A percentile compares a stretch with the other conserved stretches of the same genome.
Evolutionary conservation across 2,888 invertebrate species (phyloP).

Genomic region (Ichneumon xanthorius): DNA sequence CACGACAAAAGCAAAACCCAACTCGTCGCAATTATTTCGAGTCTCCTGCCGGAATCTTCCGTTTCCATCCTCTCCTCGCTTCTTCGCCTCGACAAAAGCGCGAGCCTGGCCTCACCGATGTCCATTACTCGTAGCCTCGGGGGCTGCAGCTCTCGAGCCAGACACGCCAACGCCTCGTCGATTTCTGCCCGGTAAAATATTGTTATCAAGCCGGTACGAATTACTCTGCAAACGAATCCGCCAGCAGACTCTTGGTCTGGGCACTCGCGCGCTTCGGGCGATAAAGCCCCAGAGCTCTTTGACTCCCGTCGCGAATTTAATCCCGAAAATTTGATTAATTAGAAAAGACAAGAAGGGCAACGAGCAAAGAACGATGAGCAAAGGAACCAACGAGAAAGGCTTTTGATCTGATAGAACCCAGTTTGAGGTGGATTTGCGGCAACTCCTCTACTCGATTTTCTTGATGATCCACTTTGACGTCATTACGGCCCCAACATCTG

Average conservation of each 20-base stretch:
- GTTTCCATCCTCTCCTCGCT: slow-evolving; percentile 29
- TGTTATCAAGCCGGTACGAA: slow-evolving; percentile 49
- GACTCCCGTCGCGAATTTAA: slow-evolving; percentile 44
- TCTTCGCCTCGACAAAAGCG: slow-evolving; percentile 49
- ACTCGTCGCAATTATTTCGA: slow-evolving; percentile 15
- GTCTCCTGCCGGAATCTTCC: slow-evolving; percentile 19
- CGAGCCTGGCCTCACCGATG: slow-evolving; percentile 45
- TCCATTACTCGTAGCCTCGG: slow-evolving; percentile 57
- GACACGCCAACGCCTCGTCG: slow-evolving; percentile 52
- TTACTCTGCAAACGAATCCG: slow-evolving; percentile 49
- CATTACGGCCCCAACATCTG: too few species aligned
- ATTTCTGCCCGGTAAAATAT: slow-evolving; percentile 55
- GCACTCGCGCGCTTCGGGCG: slow-evolving; percentile 5
- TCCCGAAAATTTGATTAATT: slow-evolving; percentile 49
- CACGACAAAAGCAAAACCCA: background rate
- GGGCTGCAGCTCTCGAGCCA: slow-evolving; percentile 30
- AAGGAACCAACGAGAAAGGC: slow-evolving; percentile 15
- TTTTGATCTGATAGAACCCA: slow-evolving; percentile 15
- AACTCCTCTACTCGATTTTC: too few species aligned
- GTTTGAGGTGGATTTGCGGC: slow-evolving; percentile 6
- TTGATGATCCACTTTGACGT: too few species aligned
- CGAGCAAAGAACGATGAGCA: slow-evolving; percentile 6
- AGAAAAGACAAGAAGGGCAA: background rate
- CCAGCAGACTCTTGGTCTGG: background rate
- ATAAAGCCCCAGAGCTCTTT: slow-evolving; percentile 31